Base-by-base conservation (phyloP, 2,888 invertebrate species). In the Frankliniella fusca region DNA sequence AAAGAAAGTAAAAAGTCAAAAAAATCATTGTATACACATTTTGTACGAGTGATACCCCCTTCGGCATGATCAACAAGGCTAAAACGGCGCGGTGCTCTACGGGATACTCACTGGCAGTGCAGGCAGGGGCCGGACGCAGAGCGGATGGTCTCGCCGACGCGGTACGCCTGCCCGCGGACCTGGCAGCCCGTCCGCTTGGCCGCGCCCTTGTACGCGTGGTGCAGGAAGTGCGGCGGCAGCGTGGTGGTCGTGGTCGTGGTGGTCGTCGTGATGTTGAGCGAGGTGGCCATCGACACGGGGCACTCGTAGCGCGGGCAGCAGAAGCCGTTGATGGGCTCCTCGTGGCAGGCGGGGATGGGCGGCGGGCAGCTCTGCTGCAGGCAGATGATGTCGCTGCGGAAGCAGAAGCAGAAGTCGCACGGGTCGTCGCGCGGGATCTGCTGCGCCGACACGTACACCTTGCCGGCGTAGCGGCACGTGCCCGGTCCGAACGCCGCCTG, bases 401-500 rank as follows among this genome's bases (percentile, higher is more conserved):
- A 97, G 90, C 97, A 97, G 93, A 97, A 97, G 89, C 97, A 97
- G 90, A 97, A 97, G 87, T 97, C 97, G 88, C 97, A 97, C 48
- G 97, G 96, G 90, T 97, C 96, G 86, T 96, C 96, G 85, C 97
- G 91, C 76, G 97, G 97, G 86, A 97, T 97, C 89, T 97, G 97
- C 89, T 97, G 97, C 1, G 97, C 97, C 2, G 97, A 97, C 79
- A 97, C 95, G 88, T 96, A 97, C 81, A 97, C 93, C 89, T 96
- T 96, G 86, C 97, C 96, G 83, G 96, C 95, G 86, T 96, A 97
- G 86, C 97, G 91, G 86, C 97, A 97, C 81, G 96, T 97, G 85
- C 96, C 96, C 23, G 96, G 96, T 54, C 96, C 95, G 85, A 95
- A 94, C 10, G 92, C 89, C 82, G 92, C 91, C 86, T 93, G 93